Evolutionary conservation across 2,113 vertebrate species (phyloP), one percentile per base, ranked within the genome.

Genomic region (Empidonax alnorum): DNA sequence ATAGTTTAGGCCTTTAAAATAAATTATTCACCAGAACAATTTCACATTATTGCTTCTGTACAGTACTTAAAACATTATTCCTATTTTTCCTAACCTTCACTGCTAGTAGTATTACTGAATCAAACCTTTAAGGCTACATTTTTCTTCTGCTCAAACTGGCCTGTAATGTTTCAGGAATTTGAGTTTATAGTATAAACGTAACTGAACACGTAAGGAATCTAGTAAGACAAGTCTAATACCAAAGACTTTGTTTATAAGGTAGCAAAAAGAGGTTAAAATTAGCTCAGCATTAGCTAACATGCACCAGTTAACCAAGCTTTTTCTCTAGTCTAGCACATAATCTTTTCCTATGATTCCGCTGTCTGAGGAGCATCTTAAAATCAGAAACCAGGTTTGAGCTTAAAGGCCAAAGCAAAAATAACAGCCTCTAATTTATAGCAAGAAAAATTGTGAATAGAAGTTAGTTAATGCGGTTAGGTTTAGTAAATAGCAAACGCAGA

Each of bases 221-320:
- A 89, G 91, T 68, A 90, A 69, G 65, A 80, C 79, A 42, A 86
- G 88, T 93, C 72, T 49, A 72, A 91, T 85, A 55, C 62, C 66
- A 56, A 59, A 65, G 8, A 58, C 35, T 84, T 82, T 93, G 24
- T 95, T 97, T 87, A 65, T 89, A 47, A 28, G 59, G 5, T 72
- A 68, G 27, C 35, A 91, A 74, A 76, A 90, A 72, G 39, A 92
- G 10, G 65, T 79, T 90, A 71, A 92, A 87, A 78, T 75, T 63
- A 87, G 30, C 42, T 84, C 39, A 59, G 33, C 42, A 9, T 67
- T 81, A 84, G 19, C 42, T 62, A 92, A 79, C 18, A 18, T 2
- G 3, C 46, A 58, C 9, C 47, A 75, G 19, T 59, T 85, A 82
- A 87, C 24, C 12, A 20, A 67, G 47, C 33, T 12, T 90, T 88